Evolutionary conservation across 2,888 invertebrate species (phyloP), one percentile per base, ranked within the genome.

Genomic region (Drosophila testacea): DNA sequence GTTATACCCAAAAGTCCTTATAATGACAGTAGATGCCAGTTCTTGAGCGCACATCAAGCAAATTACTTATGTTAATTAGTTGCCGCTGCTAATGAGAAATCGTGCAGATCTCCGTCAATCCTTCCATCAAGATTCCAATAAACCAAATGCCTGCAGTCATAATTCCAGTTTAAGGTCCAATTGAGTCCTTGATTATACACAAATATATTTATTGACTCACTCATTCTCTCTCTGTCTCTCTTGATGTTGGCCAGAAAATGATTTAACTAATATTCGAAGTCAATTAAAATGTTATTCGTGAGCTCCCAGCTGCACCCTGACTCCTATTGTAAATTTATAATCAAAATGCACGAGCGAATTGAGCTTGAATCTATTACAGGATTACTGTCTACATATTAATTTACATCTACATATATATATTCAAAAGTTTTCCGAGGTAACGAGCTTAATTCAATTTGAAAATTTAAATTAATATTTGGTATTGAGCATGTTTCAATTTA

Each of bases 1-100:
- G 44, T 36, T 27, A 38, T 51, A 11, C 66, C 44, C 16, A 32
- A 36, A 51, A 44, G 59, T 44, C 46, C 63, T 48, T 32, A 47
- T n/a, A 50, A 66, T 57, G 51, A 52, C 70, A 59, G 39, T 41
- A 39, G 56, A 32, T 55, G 55, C n/a, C 44, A 44, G 38, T 39
- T 57, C 54, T 48, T 56, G 47, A 52, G 48, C 46, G 63, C 55
- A 56, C 76, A 74, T 77, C 73, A 76, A 73, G 76, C 75, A 81
- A 86, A 88, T 86, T 88, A 86, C 83, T 86, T 88, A 88, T 88
- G 86, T 81, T 86, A 86, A 86, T 86, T 88, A 88, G 87, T 70
- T 82, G 73, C 63, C 61, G 65, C 57, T 70, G 71, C 75, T 88
- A 84, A 86, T 86, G 81, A 79, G 81, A 81, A 81, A 84, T 84